These are phyloP conservation scores for Montipora cactus DNA, from an alignment of 64 coral and sea anemone genomes.

Conservation along the genomic window DNA sequence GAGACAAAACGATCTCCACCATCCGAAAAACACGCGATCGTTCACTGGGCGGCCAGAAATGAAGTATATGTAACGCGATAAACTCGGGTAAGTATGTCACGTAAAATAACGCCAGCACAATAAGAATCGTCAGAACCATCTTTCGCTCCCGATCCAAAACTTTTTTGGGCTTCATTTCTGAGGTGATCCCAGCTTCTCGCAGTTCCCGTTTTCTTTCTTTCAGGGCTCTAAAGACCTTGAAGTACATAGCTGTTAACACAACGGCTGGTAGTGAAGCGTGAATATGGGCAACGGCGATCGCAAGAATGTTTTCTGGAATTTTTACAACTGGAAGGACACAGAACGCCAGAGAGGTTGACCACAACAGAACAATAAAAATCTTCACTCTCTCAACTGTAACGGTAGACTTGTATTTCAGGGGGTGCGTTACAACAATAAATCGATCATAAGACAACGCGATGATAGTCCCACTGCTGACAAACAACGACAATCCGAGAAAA, in stretches of 20 bases:
- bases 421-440: slow-evolving; percentile 21
- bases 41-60: background rate
- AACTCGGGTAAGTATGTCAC: slow-evolving; percentile 31
- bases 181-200: slow-evolving; percentile 8
- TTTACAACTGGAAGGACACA: background rate
- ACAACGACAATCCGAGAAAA: slow-evolving; percentile 9
- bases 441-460: slow-evolving; percentile 42
- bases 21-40: background rate
- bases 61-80: slow-evolving; percentile 18
- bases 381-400: background rate
- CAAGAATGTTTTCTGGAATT: slow-evolving; percentile 12
- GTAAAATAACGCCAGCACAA: slow-evolving; percentile 41
- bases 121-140: slow-evolving; percentile 44
- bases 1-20: slow-evolving; percentile 24
- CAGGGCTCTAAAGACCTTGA: slow-evolving; percentile 19
- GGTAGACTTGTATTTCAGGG: slow-evolving; percentile 20
- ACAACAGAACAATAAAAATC: background rate
- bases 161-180: background rate
- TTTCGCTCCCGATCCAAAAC: slow-evolving; percentile 9
- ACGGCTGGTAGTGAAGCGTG: slow-evolving; percentile 3
- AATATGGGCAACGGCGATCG: background rate
- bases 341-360: background rate
- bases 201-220: slow-evolving; percentile 27
- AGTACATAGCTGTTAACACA: slow-evolving; percentile 22
- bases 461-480: slow-evolving; percentile 39